Percentiles rank a stretch among this genome's conserved stretches.
phyloP scores from a whole-genome alignment of 1,140 invertebrate species.

The Drosophila yakuba region DNA sequence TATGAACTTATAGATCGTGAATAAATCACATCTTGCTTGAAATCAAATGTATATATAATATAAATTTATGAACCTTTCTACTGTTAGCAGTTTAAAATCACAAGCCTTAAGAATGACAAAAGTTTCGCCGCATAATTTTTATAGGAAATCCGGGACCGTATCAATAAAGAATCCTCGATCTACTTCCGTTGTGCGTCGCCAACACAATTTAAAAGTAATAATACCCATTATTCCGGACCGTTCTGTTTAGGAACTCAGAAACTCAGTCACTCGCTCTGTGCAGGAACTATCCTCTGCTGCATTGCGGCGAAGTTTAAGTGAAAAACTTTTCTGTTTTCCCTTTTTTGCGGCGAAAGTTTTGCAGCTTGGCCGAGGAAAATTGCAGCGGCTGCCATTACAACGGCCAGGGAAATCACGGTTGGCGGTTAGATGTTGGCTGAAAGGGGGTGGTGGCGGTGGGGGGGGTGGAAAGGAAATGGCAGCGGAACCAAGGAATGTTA shows the following conservation, averaged over 20 bases:
- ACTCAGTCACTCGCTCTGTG: conserved; percentile 34
- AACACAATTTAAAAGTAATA: conserved; percentile 58
- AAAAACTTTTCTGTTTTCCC: conserved; percentile 75
- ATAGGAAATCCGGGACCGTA: conserved; percentile 25
- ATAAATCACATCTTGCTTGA: no score
- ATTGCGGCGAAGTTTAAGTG: conserved; percentile 81
- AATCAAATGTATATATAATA: background rate
- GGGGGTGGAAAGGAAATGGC: conserved; percentile 29
- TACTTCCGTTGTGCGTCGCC: conserved; percentile 38
- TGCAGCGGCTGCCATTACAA: conserved; percentile 78
- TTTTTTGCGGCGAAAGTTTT: conserved; percentile 74
- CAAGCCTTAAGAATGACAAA: background rate
- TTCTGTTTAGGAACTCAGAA: conserved; percentile 46
- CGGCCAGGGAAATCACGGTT: conserved; percentile 65
- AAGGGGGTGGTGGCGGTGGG: background rate
- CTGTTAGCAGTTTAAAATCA: background rate
- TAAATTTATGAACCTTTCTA: background rate
- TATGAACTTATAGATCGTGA: no score
- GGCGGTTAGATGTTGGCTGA: conserved; percentile 5
- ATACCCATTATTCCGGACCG: conserved; percentile 46
- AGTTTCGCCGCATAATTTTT: conserved; percentile 22
- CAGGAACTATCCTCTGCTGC: conserved; percentile 61
- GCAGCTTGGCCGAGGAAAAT: conserved; percentile 70
- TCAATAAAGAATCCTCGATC: conserved; percentile 47
- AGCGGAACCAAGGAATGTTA: conserved; percentile 78